Base-by-base conservation (phyloP, 2,888 invertebrate species). In the Yponomeuta evonymella region DNA sequence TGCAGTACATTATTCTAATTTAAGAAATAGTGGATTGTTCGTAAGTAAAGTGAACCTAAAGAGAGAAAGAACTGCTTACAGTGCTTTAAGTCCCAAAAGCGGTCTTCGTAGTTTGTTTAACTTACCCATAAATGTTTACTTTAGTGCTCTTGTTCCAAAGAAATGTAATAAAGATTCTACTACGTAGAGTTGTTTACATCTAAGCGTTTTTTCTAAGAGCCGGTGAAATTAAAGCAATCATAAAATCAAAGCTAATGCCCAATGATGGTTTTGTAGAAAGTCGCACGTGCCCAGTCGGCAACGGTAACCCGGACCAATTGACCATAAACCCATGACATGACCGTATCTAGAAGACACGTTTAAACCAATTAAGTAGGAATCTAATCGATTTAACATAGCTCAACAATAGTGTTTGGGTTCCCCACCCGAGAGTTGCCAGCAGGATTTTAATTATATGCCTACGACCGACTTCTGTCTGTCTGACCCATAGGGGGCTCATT, bases 261-360 rank as follows among this genome's bases (percentile, higher is more conserved):
- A 58, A 58, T 15, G 51, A 58, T 30, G 48, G 48, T 68, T 68
- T 51, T 8, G 51, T 48, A 68, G 68, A 68, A 65, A 71, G 29
- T 66, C 30, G 70, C 72, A 70, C 72, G 72, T 71, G 71, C 72
- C 67, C 69, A 70, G 48, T 12, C 8, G 48, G 23, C 36, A 74
- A 74, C 74, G 74, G 74, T 70, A 73, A 65, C 66, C 15, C 68
- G 71, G 36, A 64, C 71, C 69, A 64, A 73, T 71, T 74, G 73
- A 72, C 72, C 72, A 73, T 71, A 71, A 58, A 71, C 65, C 48
- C 68, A 33, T 58, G 58, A 67, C 66, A 63, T 70, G 70, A 71
- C 64, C 43, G 51, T 5, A 58, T 58, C 51, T 58, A 58, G 51
- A 15, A 58, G 51, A 58, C 51, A 58, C 51, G 51, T 58, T 58